Percentiles rank a stretch among this genome's conserved stretches.
Conservation (phyloP, 2,888 invertebrate species). For the Orthonevra nobilis region DNA sequence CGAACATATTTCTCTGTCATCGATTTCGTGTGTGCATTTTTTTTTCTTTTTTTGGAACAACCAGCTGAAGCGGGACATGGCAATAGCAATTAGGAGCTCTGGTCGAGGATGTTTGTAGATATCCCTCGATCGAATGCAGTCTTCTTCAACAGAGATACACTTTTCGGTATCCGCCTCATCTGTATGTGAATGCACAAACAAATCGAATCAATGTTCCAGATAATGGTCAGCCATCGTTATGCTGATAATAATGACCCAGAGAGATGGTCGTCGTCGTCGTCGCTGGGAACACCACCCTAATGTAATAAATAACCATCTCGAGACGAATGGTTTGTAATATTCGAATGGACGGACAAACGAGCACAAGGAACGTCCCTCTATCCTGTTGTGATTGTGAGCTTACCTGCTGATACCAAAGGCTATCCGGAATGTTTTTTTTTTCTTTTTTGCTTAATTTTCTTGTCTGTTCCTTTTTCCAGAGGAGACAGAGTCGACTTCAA, state of each 20-base stretch:
- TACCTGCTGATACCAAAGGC: slow-evolving; percentile 50
- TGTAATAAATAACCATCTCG: slow-evolving; percentile 66
- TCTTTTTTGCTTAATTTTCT: slow-evolving; percentile 3
- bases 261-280: slow-evolving; percentile 14
- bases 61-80: slow-evolving; percentile 51
- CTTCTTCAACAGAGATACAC: slow-evolving; percentile 37
- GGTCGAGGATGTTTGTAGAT: slow-evolving; percentile 4
- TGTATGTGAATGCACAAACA: slow-evolving; percentile 67
- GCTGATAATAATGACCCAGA: slow-evolving; percentile 70
- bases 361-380: slow-evolving; percentile 13
- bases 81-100: slow-evolving; percentile 60
- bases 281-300: slow-evolving; percentile 21
- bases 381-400: slow-evolving; percentile 10
- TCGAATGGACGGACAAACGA: slow-evolving; percentile 17
- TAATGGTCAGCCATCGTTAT: slow-evolving; percentile 70
- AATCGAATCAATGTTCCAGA: slow-evolving; percentile 70
- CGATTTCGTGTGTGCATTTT: slow-evolving; percentile 48
- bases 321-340: slow-evolving; percentile 58
- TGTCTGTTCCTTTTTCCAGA: slow-evolving; percentile 8
- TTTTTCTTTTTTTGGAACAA: slow-evolving; percentile 22
- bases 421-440: slow-evolving; percentile 19
- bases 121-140: slow-evolving; percentile 51
- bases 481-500: slow-evolving; percentile 30
- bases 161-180: slow-evolving; percentile 65
- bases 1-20: slow-evolving; percentile 66